These are phyloP conservation scores for Illadopsis cleaveri DNA, from an alignment of 2,113 vertebrate species.

Conservation along the genomic window DNA sequence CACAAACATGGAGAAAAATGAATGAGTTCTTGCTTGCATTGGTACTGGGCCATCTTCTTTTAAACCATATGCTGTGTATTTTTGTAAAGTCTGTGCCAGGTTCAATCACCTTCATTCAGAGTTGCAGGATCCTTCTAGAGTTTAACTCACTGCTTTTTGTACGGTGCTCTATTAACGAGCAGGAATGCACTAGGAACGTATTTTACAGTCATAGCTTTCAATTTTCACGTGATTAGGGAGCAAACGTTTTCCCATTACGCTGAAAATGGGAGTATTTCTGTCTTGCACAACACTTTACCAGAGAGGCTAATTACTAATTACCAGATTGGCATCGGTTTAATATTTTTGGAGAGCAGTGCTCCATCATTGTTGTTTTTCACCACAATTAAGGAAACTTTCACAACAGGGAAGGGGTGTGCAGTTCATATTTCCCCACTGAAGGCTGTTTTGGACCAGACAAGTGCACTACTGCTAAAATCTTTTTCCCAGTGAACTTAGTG, in stretches of 20 bases:
- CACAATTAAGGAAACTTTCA: conserved; percentile 24
- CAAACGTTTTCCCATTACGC: not conserved
- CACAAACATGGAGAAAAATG: conserved; percentile 48
- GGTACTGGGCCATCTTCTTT: conserved; percentile 50
- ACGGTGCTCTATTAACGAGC: not conserved
- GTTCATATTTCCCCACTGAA: not conserved
- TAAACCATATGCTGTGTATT: conserved; percentile 51
- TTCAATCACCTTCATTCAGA: conserved; percentile 47
- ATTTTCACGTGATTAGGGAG: conserved; percentile 25
- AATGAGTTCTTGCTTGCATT: conserved; percentile 50
- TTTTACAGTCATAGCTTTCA: conserved; percentile 16
- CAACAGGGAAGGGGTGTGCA: not conserved
- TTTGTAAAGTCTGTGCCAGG: conserved; percentile 41
- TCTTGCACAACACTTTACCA: conserved; percentile 1
- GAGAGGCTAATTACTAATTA: conserved; percentile 30
- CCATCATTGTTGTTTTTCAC: not conserved
- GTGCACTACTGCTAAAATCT: not conserved
- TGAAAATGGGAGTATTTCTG: conserved; percentile 31
- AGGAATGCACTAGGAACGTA: not conserved
- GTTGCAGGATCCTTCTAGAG: conserved; percentile 28
- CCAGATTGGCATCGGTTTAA: not conserved
- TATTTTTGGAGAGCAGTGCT: conserved; percentile 44
- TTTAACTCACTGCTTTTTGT: not conserved
- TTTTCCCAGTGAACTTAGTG: not conserved
- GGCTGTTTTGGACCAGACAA: not conserved